phyloP scores from a whole-genome alignment of 2,797 vertebrate species.

The Alcedo atthis region DNA sequence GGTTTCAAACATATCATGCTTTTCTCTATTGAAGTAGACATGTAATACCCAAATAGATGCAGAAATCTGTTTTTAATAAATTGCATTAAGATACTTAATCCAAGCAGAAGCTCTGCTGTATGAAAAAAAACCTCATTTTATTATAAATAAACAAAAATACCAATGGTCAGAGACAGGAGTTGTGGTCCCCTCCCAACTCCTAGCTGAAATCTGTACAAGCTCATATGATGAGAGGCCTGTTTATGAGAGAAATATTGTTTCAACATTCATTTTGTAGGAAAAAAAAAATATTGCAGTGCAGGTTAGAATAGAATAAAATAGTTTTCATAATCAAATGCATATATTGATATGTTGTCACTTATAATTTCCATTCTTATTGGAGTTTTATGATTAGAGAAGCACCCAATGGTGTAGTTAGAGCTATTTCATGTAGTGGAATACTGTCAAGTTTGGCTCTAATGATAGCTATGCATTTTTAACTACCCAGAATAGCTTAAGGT shows the following conservation, averaged over 20 bases:
- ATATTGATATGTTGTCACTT: not conserved
- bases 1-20: not conserved
- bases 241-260: not conserved
- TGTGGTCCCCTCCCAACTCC: not conserved
- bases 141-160: not conserved
- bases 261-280: not conserved
- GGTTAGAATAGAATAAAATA: not conserved
- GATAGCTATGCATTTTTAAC: constrained; percentile 38
- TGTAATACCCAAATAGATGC: not conserved
- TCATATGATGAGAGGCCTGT: not conserved
- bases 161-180: not conserved
- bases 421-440: not conserved
- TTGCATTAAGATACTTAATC: not conserved
- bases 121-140: not conserved
- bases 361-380: not conserved
- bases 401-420: not conserved
- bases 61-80: constrained; percentile 26
- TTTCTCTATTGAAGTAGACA: not conserved
- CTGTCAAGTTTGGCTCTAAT: constrained; percentile 12
- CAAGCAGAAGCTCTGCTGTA: not conserved
- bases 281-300: not conserved
- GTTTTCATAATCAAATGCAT: not conserved
- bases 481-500: not conserved
- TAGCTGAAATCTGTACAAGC: not conserved
- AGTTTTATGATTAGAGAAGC: not conserved